A percentile compares a stretch with the other conserved stretches of the same genome.
Evolutionary conservation across 2,888 invertebrate genomes (phyloP).

Genomic region (Desoria tigrina): DNA sequence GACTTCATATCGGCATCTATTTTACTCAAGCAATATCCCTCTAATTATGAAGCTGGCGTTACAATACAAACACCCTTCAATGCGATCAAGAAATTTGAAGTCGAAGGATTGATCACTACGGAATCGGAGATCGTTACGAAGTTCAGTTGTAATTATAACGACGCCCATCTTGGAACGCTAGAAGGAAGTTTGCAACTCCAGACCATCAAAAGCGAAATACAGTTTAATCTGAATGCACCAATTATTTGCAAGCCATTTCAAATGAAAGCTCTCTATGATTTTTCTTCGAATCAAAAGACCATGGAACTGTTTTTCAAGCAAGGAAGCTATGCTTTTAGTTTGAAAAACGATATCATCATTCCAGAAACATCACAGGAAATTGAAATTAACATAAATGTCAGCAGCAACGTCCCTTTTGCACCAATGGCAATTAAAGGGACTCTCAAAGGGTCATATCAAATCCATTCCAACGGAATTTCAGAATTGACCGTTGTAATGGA

Average conservation of each 20-base stretch:
- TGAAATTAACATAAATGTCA: constrained; percentile 43
- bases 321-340: constrained; percentile 37
- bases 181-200: neutral
- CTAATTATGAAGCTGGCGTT: neutral
- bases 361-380: constrained; percentile 37
- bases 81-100: neutral
- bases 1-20: neutral
- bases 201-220: neutral
- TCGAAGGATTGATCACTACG: neutral
- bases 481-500: constrained; percentile 37
- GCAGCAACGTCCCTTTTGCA: constrained; percentile 46
- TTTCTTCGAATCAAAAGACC: constrained; percentile 21
- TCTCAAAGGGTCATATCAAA: constrained; percentile 41
- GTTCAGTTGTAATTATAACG: neutral
- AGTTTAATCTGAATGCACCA: neutral
- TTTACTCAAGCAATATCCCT: neutral
- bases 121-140: neutral
- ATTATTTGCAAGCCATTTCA: neutral
- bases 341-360: constrained; percentile 37
- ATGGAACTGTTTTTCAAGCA: constrained; percentile 41
- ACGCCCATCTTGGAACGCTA: neutral
- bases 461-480: constrained; percentile 40
- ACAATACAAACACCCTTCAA: neutral
- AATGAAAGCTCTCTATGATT: constrained; percentile 23
- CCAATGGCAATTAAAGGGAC: constrained; percentile 44